Evolutionary conservation across 2,797 vertebrate genomes (phyloP), one percentile per base, ranked within the genome.

Genomic region (Sebastes taczanowskii): DNA sequence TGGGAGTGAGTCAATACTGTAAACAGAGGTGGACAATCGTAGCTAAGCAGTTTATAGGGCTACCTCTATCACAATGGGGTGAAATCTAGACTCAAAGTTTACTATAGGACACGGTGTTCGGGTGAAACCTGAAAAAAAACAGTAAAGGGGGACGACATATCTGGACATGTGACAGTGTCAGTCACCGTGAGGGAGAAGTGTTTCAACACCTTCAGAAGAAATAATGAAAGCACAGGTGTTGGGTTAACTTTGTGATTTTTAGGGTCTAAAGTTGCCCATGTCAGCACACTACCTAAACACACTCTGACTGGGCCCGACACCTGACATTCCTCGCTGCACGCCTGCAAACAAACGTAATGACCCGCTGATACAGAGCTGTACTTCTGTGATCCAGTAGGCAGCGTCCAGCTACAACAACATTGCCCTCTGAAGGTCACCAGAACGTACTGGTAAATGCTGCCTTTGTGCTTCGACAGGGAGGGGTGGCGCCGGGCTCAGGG

Each of bases 391-490:
- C 80, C 70, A 55, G 58, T 55, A 32, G 77, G 75, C 85, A 79
- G 82, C 70, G 80, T 82, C 79, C 90, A 88, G 92, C 90, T 92
- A 93, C 89, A 94, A 93, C 91, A 95, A 93, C 93, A 93, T 93
- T 93, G 93, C 90, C 94, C 94, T 93, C 93, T 91, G 93, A 95
- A 95, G 95, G 94, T 96, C 95, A 96, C 88, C 87, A 94, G 95
- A 96, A 95, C 77, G 80, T 89, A 90, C 94, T 93, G 86, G 92
- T 95, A 95, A 96, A 96, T 91, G 95, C 92, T 74, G 90, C 91
- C 93, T 95, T 96, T 96, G 95, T 95, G 80, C 80, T 74, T 46
- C 18, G 8, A 73, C 18, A 6, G 81, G 71, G 77, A 59, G 81
- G 86, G 90, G 83, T 29, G 86, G 77, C 22, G 62, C 32, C 9